A percentile compares a stretch with the other conserved stretches of the same genome.
phyloP scores from a whole-genome alignment of 2,113 vertebrate genomes.

The Anolis sagrei region DNA sequence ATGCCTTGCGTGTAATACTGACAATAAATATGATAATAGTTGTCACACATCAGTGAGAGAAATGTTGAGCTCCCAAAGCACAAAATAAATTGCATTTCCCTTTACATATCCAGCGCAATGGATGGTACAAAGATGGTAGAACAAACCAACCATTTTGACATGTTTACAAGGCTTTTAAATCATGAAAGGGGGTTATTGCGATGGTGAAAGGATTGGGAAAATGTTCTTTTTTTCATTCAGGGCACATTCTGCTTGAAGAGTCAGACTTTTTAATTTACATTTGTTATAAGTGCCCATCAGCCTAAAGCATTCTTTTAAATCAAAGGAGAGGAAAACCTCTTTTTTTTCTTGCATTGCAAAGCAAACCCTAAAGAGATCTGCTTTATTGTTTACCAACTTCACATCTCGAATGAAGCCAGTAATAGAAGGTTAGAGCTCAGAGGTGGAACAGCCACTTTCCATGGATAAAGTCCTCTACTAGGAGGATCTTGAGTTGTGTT shows the following conservation, averaged over 20 bases:
- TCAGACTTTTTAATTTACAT: slow-evolving; percentile 65
- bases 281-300: slow-evolving; percentile 44
- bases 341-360: background rate
- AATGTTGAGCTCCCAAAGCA: slow-evolving; percentile 79
- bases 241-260: slow-evolving; percentile 62
- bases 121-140: slow-evolving; percentile 71
- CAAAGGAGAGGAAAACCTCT: slow-evolving; percentile 27
- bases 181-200: slow-evolving; percentile 62
- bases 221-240: slow-evolving; percentile 61
- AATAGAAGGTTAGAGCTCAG: background rate
- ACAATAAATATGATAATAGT: slow-evolving; percentile 89
- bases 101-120: slow-evolving; percentile 81
- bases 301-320: slow-evolving; percentile 26
- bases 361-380: background rate
- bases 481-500: too few relatives aligned
- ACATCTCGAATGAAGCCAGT: background rate
- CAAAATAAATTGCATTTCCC: slow-evolving; percentile 80
- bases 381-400: background rate
- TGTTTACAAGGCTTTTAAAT: slow-evolving; percentile 73
- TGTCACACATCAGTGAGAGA: slow-evolving; percentile 84
- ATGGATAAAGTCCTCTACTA: too few relatives aligned
- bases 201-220: slow-evolving; percentile 62
- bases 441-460: too few relatives aligned
- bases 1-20: slow-evolving; percentile 83
- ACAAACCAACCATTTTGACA: slow-evolving; percentile 71